A percentile compares a stretch with the other conserved stretches of the same genome.
phyloP scores from a whole-genome alignment of 2,797 vertebrate genomes.

The Saguinus oedipus region DNA sequence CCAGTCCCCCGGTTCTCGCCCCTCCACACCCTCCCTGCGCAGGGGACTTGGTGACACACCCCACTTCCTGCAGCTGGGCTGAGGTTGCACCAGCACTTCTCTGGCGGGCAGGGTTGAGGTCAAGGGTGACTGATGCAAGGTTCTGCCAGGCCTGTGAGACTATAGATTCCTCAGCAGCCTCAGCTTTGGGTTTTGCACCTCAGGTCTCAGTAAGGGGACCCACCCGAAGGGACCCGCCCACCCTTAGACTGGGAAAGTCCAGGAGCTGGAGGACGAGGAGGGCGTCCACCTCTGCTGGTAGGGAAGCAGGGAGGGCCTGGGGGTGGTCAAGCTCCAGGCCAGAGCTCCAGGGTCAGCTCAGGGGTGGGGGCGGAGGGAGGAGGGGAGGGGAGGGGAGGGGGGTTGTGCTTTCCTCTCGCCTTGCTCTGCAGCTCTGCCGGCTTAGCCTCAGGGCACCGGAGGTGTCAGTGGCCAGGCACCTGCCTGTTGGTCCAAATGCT shows the following conservation, averaged over 20 bases:
- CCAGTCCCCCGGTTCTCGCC: not conserved
- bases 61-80: not conserved
- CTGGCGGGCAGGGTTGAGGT: rapidly evolving
- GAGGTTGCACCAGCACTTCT: rapidly evolving
- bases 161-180: not conserved
- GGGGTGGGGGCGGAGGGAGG: too few relatives aligned
- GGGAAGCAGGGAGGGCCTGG: not conserved
- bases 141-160: not conserved
- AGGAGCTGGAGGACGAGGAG: rapidly evolving
- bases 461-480: not conserved
- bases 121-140: not conserved
- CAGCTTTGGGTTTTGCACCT: not conserved
- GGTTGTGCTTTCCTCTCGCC: rapidly evolving
- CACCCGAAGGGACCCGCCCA: rapidly evolving
- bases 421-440: too few relatives aligned
- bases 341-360: not conserved
- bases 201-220: not conserved
- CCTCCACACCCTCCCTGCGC: rapidly evolving
- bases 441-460: not conserved
- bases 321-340: not conserved
- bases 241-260: not conserved
- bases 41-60: not conserved
- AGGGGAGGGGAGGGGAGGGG: not conserved
- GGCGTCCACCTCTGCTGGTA: rapidly evolving
- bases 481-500: rapidly evolving